Conservation (phyloP, 2,797 vertebrate species). For the Labroides dimidiatus region DNA sequence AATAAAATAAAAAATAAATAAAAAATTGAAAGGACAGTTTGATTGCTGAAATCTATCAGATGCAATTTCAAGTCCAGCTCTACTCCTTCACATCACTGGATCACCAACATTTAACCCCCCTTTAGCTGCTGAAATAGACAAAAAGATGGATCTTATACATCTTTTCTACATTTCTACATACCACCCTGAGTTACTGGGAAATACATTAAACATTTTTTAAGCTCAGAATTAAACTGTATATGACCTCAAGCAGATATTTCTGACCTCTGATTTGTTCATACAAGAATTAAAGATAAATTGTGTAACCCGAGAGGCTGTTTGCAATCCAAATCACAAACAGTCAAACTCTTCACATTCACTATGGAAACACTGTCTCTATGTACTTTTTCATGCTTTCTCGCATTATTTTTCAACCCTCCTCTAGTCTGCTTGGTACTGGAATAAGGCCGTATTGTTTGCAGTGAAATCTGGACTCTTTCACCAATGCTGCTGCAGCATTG, state of each 20-base stretch:
- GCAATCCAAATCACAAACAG: neutral
- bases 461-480: conserved; percentile 4
- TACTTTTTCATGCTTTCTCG: neutral
- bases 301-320: neutral
- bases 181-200: no score
- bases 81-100: no score
- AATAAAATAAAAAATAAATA: no score
- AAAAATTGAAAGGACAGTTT: no score
- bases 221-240: neutral
- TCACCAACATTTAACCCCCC: neutral
- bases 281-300: no score
- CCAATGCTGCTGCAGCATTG: conserved; percentile 1
- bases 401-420: neutral
- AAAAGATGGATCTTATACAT: neutral
- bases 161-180: neutral
- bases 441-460: conserved; percentile 6
- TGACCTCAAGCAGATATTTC: neutral
- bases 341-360: neutral
- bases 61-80: no score
- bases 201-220: neutral
- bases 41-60: no score
- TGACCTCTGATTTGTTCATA: neutral
- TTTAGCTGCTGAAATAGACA: neutral
- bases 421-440: neutral
- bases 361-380: no score